Evolutionary conservation across 2,888 invertebrate genomes (phyloP), one percentile per base, ranked within the genome.

Genomic region (Hirtodrosophila duncani): DNA sequence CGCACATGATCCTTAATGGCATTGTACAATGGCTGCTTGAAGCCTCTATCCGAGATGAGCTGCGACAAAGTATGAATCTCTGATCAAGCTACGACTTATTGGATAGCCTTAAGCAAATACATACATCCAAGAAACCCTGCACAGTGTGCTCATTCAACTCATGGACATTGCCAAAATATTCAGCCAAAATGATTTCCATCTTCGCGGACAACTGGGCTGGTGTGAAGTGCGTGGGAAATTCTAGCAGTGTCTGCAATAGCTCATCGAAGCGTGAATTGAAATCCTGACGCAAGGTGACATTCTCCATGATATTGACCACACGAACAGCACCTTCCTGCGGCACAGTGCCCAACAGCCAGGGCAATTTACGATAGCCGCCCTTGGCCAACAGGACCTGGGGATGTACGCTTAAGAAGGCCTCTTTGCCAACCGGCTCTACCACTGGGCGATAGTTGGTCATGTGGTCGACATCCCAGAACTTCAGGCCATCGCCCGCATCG

Each of bases 381-480:
- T 51, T 57, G 33, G 71, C 63, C 13, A 89, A 66, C 20, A 88
- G 67, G 8, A 85, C 66, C 7, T 79, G 38, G 0, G 90, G 90
- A 43, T 87, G 80, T 42, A 82, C 83, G 0, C 85, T 86, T 0
- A 90, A 57, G 63, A 89, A 89, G 1, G 89, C 87, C 17, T 86
- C 84, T 14, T 85, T 37, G 3, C 7, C 27, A 3, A 13, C 26
- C 1, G 26, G 43, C 68, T 90, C 90, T 3, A 88, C 77, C 1
- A 88, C 88, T 0, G 88, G 86, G 0, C 87, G 84, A 66, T 85
- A 89, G 34, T 87, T 83, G 1, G 86, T 86, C 43, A 89, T 56
- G 3, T 89, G 89, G 71, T 89, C 89, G 2, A 88, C 83, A 30
- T 86, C 82, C 87, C 89, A 89, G 59, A 87, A 88, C 67, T 89